Base-by-base conservation (phyloP, 2,888 invertebrate genomes). In the Nephrotoma appendiculata region DNA sequence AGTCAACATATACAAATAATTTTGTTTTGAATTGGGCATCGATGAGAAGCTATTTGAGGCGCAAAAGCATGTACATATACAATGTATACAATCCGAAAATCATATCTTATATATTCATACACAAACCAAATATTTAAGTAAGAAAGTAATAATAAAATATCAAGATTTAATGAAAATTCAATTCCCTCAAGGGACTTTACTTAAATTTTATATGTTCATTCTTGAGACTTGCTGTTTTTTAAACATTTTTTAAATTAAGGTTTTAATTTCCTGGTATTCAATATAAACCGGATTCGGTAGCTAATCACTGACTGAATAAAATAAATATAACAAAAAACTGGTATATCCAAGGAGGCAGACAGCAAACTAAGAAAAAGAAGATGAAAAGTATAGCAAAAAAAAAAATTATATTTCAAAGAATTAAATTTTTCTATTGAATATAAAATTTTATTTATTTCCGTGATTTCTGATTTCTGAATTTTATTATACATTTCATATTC, bases 211-310 rank as follows among this genome's bases (percentile, higher is more conserved):
- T 57, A 71, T 71, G 31, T 71, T 19, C 52, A 52, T 52, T 52
- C 52, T 5, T 31, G 11, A 71, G 71, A 71, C 31, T 71, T 71
- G 15, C 9, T 31, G 19, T 71, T 11, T 71, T 31, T 7, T 31
- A 31, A 31, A 31, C 31, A 44, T 19, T 57, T 48, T 84, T 84
- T 42, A 42, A 84, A 84, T n/a, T 42, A 84, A 43, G 84, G 42
- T 42, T 84, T 84, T n/a, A 84, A 84, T 84, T 84, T 84, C 84
- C 84, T 84, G 84, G 84, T 42, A 71, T 71, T 84, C 42, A 84
- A 84, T 84, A 84, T 84, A 84, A 84, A 42, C 84, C 42, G 84
- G 42, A 84, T 84, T 84, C 42, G 71, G 71, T 15, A 84, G 84
- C 84, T 42, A 42, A 84, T 84, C 42, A 84, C 71, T 71, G 31